Base-by-base conservation (phyloP, 2,888 invertebrate genomes). In the Epirrhoe tristata region DNA sequence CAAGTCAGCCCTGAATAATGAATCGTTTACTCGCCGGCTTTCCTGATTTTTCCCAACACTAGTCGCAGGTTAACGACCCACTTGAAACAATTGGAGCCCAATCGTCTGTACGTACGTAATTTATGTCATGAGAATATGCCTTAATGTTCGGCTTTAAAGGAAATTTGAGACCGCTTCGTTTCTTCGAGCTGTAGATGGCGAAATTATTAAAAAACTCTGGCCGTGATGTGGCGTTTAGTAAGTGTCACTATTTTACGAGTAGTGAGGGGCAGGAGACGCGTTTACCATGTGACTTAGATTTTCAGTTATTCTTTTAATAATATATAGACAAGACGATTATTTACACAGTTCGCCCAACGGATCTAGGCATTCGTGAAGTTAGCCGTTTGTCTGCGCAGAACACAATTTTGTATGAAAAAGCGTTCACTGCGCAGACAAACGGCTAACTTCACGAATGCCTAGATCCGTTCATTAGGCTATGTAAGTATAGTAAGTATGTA, bases 71-170 rank as follows among this genome's bases (percentile, higher is more conserved):
- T 87, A 75, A 71, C 71, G 87, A 82, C 85, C 85, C 71, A 74
- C 70, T 77, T 79, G 78, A 84, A 86, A 88, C 88, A 88, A 88
- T 88, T 83, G 84, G 70, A 71, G 70, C 59, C 72, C 71, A 63
- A 69, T 71, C 68, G 70, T 74, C 74, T 74, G 69, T 69, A 70
- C 63, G 55, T 60, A 63, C 67, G 63, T 79, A 76, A 80, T 80
- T 78, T 75, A 79, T 76, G 75, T 74, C 69, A 74, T 74, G 76
- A 74, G 74, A 75, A 77, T 77, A 74, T 77, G 24, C 67, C 70
- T 76, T 78, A 72, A 77, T 74, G 71, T 69, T 71, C 58, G 61
- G 60, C 68, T 70, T 62, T 67, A 75, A 65, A 61, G 46, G 17
- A 57, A 63, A 68, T 65, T 57, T 56, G 69, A 70, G 72, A 34